Percentiles rank a stretch among this genome's conserved stretches.
These are phyloP conservation scores for Phalacrocorax pelagicus DNA, from an alignment of 2,113 vertebrate species.

Conservation along the genomic window DNA sequence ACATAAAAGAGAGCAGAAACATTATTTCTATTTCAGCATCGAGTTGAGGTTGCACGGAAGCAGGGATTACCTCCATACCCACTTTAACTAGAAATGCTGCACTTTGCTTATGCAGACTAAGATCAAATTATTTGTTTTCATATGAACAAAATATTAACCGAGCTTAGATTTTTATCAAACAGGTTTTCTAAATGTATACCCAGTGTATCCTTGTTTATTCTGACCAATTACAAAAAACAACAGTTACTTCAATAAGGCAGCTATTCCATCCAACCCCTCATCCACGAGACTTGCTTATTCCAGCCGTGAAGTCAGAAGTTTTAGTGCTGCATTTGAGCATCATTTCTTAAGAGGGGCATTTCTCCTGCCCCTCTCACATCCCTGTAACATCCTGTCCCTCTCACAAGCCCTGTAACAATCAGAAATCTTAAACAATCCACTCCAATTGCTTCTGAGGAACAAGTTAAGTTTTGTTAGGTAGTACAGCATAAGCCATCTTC, in stretches of 20 bases:
- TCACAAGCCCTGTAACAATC: background rate
- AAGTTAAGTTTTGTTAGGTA: background rate
- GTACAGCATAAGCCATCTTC: background rate
- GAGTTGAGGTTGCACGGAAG: background rate
- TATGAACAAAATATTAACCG: background rate
- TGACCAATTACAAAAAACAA: background rate
- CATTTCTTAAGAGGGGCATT: background rate
- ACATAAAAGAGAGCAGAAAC: background rate
- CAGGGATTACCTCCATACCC: background rate
- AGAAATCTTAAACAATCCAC: background rate
- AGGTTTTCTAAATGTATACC: background rate
- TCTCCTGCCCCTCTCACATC: too few relatives aligned
- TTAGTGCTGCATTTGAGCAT: background rate
- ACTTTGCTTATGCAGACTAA: background rate
- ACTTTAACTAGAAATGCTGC: background rate
- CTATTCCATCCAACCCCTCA: background rate
- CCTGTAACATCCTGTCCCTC: background rate
- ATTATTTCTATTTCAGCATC: background rate
- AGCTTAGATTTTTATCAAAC: background rate
- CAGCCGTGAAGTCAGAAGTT: background rate
- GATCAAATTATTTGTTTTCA: background rate
- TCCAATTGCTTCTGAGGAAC: background rate
- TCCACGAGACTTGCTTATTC: background rate
- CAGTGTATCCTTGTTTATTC: background rate
- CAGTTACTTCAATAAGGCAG: background rate